phyloP scores from a whole-genome alignment of 1,140 invertebrate genomes.

The Brachionus rotundiformis region DNA sequence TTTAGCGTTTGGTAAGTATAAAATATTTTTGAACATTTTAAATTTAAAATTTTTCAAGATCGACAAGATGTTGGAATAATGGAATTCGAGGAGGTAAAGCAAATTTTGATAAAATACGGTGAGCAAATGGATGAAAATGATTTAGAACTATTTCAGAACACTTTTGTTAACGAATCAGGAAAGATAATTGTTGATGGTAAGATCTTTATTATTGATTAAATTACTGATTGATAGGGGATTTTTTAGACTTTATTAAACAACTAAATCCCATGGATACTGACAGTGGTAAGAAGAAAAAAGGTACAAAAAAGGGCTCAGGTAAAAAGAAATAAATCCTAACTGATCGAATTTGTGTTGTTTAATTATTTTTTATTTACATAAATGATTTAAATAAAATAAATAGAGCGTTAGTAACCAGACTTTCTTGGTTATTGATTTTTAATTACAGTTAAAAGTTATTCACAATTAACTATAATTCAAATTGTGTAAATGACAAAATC shows the following conservation, averaged over 20 bases:
- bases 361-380: background rate
- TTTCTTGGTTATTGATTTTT: background rate
- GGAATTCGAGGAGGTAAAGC: conserved; percentile 37
- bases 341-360: background rate
- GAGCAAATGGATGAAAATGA: conserved; percentile 45
- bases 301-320: background rate
- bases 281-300: conserved; percentile 17
- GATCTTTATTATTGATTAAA: background rate
- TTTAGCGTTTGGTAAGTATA: conserved; percentile 25
- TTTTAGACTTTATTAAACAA: conserved; percentile 48
- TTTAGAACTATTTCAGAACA: conserved; percentile 16
- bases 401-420: background rate
- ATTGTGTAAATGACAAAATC: too few relatives aligned
- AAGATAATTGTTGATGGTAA: conserved; percentile 50
- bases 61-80: conserved; percentile 32
- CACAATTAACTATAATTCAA: too few relatives aligned
- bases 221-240: background rate
- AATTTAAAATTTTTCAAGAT: background rate
- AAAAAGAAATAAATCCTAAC: conserved; percentile 21
- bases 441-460: too few relatives aligned
- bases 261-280: conserved; percentile 7
- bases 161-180: background rate
- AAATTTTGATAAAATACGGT: conserved; percentile 42
- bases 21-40: background rate
- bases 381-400: conserved; percentile 19